Evolutionary conservation across 2,113 vertebrate species (phyloP).

Genomic region (Notiomystis cincta): DNA sequence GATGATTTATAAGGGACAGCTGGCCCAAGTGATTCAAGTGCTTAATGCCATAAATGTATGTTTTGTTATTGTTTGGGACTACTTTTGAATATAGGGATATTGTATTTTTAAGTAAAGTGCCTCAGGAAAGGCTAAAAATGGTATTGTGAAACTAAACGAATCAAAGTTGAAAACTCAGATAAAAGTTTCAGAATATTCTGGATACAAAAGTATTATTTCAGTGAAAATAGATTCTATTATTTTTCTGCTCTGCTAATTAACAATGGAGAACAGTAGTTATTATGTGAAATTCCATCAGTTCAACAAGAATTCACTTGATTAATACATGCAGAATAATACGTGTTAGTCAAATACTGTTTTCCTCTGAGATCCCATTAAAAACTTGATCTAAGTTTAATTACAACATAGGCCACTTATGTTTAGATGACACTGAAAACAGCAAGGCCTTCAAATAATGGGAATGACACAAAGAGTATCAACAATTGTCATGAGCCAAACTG

Average conservation of each 20-base stretch:
- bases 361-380: slow-evolving; percentile 56
- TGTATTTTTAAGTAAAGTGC: background rate
- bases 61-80: background rate
- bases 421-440: slow-evolving; percentile 21
- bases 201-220: background rate
- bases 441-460: background rate
- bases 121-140: background rate
- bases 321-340: slow-evolving; percentile 40
- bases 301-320: slow-evolving; percentile 42
- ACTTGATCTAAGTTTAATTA: slow-evolving; percentile 51
- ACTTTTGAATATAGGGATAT: background rate
- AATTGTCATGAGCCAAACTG: background rate
- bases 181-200: background rate
- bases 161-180: background rate
- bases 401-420: background rate
- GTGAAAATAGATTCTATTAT: background rate
- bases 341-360: slow-evolving; percentile 44
- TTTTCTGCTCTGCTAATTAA: slow-evolving; percentile 15
- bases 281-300: slow-evolving; percentile 1
- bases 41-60: background rate
- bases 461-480: background rate
- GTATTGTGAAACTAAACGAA: background rate
- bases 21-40: background rate
- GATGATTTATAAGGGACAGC: background rate
- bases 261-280: background rate